Base-by-base conservation (phyloP, 2,113 vertebrate genomes). In the Tauraco erythrolophus region DNA sequence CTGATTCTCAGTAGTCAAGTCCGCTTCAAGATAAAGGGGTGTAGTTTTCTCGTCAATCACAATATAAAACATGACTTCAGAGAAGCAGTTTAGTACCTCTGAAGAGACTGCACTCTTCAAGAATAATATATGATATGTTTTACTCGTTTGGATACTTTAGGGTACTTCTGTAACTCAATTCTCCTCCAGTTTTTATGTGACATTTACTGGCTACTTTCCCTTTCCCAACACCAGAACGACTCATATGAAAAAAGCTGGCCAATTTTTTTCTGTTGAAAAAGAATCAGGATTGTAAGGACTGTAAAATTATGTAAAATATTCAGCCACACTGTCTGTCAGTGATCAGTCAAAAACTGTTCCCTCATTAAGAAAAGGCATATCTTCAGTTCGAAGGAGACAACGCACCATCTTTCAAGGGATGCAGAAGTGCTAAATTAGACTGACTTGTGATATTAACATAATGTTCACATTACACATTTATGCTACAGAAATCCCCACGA, bases 211-310 rank as follows among this genome's bases (percentile, higher is more conserved):
- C 60, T 71, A 9, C 51, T 86, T 91, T 84, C 57, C 75, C 41
- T 62, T 74, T 93, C 43, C 57, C 65, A 96, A 23, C 37, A 87
- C 24, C 60, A 89, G 61, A 88, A 68, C 0, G 2, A 72, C 48
- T 79, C 45, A 16, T 31, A 46, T 43, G 27, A 76, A 68, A 68
- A 72, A 92, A 66, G 27, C 9, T 41, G 84, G 50, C 16, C 75
- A 94, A 24, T 48, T 83, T 94, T 82, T 84, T 76, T 68, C 69
- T 87, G 74, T 82, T 86, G 82, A 69, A 92, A 84, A 68, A 66
- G 16, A 82, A 84, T 61, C n/a, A 64, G 39, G 33, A 27, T 75
- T 81, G 13, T 75, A 81, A 64, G 58, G 81, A 62, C 30, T 0
- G 0, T 83, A 92, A 90, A 89, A 71, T 77, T 78, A 37, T 75